Evolutionary conservation across 2,888 invertebrate genomes (phyloP).

Genomic region (Orthosia incerta): DNA sequence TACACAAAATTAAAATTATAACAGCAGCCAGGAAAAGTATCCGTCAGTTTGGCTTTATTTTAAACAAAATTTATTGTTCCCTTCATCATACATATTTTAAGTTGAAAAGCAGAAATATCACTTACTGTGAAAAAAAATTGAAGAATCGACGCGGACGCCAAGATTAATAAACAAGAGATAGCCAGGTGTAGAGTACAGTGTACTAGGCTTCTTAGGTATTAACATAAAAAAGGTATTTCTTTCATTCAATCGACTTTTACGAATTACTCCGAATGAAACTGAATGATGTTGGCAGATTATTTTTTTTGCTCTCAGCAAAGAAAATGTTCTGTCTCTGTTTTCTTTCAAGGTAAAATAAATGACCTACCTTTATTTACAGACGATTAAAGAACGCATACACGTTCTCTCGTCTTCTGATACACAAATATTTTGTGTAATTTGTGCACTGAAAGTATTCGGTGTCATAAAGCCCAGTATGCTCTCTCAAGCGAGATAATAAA

Average conservation of each 20-base stretch:
- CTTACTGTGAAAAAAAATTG: neutral
- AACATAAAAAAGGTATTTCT: constrained; percentile 29
- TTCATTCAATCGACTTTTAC: constrained; percentile 30
- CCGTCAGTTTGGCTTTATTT: constrained; percentile 40
- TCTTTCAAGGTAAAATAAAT: neutral
- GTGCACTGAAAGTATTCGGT: constrained; percentile 1
- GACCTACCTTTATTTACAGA: neutral
- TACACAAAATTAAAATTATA: constrained; percentile 54
- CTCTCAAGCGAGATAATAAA: constrained; percentile 43
- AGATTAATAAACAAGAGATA: constrained; percentile 23
- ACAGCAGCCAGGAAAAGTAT: constrained; percentile 31
- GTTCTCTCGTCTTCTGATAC: neutral
- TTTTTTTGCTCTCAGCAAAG: constrained; percentile 7
- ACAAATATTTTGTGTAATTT: constrained; percentile 15
- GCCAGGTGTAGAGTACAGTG: constrained; percentile 9
- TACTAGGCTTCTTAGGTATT: constrained; percentile 30
- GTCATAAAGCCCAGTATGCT: constrained; percentile 37
- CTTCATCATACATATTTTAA: constrained; percentile 9
- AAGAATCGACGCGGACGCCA: neutral
- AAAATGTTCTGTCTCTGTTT: constrained; percentile 23
- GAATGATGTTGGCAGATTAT: constrained; percentile 33
- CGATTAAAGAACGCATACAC: constrained; percentile 10
- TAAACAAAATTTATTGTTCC: constrained; percentile 32
- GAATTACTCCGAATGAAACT: constrained; percentile 25
- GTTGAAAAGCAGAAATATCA: constrained; percentile 6